Evolutionary conservation across 2,797 vertebrate genomes (phyloP).

Genomic region (Streptopelia turtur): DNA sequence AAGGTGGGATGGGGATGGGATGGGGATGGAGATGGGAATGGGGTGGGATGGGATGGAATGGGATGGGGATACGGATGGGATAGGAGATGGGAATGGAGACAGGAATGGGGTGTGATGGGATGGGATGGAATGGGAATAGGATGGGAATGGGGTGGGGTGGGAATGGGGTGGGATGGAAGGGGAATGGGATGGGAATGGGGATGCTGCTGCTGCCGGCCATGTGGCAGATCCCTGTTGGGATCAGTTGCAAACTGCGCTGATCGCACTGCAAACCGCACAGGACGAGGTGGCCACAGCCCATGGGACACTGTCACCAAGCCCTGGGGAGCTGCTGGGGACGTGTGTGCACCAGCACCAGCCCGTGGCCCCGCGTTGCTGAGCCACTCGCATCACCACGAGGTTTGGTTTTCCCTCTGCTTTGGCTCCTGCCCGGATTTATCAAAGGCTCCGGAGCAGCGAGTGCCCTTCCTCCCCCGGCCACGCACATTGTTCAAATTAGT

Average conservation of each 20-base stretch:
- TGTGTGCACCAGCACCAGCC: neutral
- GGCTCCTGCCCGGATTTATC: conserved; percentile 41
- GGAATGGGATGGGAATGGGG: neutral
- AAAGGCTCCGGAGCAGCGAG: conserved; percentile 47
- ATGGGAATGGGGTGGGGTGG: neutral
- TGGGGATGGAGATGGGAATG: neutral
- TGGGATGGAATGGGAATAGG: neutral
- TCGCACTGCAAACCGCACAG: accelerated
- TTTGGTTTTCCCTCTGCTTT: conserved; percentile 31
- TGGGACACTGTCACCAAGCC: neutral
- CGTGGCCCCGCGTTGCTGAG: accelerated
- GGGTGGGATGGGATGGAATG: neutral
- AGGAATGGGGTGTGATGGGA: neutral
- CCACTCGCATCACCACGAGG: accelerated
- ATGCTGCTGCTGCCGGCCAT: neutral
- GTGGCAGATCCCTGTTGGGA: neutral
- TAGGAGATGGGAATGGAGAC: neutral
- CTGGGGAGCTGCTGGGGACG: neutral
- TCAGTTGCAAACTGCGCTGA: neutral
- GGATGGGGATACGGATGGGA: neutral
- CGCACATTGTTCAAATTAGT: conserved; percentile 76
- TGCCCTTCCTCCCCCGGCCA: conserved; percentile 11
- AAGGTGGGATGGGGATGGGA: neutral
- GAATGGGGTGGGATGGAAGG: neutral
- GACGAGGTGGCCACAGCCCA: accelerated